Evolutionary conservation across 2,113 vertebrate genomes (phyloP), one percentile per base, ranked within the genome.

Genomic region (Chaetura pelagica): DNA sequence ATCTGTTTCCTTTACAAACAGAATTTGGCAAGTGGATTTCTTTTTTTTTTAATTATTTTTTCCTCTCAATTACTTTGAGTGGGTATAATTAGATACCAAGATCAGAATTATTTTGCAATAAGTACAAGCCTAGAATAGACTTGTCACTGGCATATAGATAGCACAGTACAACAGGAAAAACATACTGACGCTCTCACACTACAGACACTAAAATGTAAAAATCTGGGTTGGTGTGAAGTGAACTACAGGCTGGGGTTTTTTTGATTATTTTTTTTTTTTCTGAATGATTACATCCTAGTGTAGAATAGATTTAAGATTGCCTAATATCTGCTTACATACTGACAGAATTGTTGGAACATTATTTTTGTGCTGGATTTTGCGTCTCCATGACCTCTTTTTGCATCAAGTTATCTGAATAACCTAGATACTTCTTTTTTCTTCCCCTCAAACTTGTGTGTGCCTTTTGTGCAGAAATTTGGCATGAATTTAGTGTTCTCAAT

Each of bases 401-500:
- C 7, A 9, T 12, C 16, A 54, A 51, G 7, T 74, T 67, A 12
- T 8, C 7, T 73, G 40, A 58, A 85, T 76, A 74, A 58, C 1
- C 0, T 61, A 15, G 9, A 26, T 82, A 7, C 34, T 61, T 2
- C 32, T 15, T 87, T 76, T 87, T 90, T 95, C n/a, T 87, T 64
- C 84, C 93, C 61, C 67, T 22, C 49, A 79, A 86, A 93, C 52
- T 94, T 94, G 77, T 7, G 20, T n/a, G 12, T 94, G 27, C n/a
- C 79, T 95, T 92, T 95, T 84, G 30, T 15, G 2, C 5, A 48
- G 66, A 93, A 79, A 58, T 83, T 46, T 84, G 64, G 30, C 2
- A 3, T 87, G 52, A 93, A 38, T 57, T 61, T 66, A 75, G 38
- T 6, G 40, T 42, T 42, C 10, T 80, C 4, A 82, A 58, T n/a